Base-by-base conservation (phyloP, 2,797 vertebrate genomes). In the Cichlasoma orientale region DNA sequence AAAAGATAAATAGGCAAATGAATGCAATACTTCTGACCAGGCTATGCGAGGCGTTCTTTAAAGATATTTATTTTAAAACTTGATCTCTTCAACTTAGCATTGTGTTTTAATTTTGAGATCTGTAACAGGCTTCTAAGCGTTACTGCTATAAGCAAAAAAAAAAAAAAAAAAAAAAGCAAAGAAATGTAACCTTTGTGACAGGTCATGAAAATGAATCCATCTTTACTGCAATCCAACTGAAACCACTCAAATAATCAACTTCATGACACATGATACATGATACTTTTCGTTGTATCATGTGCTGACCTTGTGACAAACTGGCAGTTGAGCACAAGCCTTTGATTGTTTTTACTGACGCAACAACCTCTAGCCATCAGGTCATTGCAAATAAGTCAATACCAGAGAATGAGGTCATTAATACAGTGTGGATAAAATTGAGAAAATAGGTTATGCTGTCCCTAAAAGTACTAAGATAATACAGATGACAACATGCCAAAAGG, bases 231-330 rank as follows among this genome's bases (percentile, higher is more conserved):
- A 59, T 63, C 70, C 10, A 83, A 54, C 16, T 59, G 23, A 79
- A 5, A 1, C 79, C 70, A 69, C 18, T 77, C 11, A 76, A 47
- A 72, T 29, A 23, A 23, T 61, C 57, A 78, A 71, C 50, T 69
- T 53, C 7, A 59, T 82, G 75, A 70, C 27, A 23, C 13, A 63
- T 81, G 87, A 33, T 33, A 33, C 31, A 63, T 81, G 36, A 36
- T 77, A 1, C 72, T 58, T 79, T 78, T 82, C 58, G 72, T 74
- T 58, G 23, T 73, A 53, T 90, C 86, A 90, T 81, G 79, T 74
- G 79, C 82, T 77, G 21, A 79, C 75, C 88, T 86, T 82, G 63
- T 88, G 90, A 92, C 63, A 83, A 76, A 68, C 69, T 80, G 14
- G 5, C 23, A 41, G 56, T 55, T 3, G 0, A 86, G 63, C 57